Evolutionary conservation across 2,113 vertebrate species (phyloP).

Genomic region (Nipponia nippon): DNA sequence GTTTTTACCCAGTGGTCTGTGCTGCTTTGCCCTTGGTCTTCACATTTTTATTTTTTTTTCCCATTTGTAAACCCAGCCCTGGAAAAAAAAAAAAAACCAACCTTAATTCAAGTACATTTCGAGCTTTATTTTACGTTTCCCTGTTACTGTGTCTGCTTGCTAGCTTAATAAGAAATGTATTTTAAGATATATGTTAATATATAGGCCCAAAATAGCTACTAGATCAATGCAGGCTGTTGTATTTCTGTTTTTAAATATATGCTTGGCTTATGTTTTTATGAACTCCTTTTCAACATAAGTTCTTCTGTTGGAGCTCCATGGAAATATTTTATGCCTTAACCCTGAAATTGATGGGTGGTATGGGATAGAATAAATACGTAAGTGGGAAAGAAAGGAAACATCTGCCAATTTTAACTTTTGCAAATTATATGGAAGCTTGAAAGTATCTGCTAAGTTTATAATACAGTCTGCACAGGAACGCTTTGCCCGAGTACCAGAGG

Average conservation of each 20-base stretch:
- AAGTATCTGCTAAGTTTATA: constrained; percentile 34
- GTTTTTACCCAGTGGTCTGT: background rate
- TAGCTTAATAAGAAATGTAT: background rate
- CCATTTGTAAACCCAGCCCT: background rate
- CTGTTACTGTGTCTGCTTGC: background rate
- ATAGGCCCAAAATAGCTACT: background rate
- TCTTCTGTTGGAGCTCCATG: background rate
- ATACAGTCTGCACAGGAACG: background rate
- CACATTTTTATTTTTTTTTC: background rate
- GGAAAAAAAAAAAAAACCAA: background rate
- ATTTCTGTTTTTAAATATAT: background rate
- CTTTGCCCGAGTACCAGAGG: background rate
- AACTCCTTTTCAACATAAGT: background rate
- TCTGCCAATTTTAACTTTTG: constrained; percentile 48
- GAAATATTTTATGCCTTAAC: constrained; percentile 49
- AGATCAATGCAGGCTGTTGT: background rate
- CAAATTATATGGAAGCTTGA: constrained; percentile 23
- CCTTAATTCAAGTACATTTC: background rate
- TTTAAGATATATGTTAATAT: background rate
- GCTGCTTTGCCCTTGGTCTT: background rate
- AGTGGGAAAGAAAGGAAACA: constrained; percentile 44
- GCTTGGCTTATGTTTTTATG: background rate
- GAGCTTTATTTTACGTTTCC: background rate
- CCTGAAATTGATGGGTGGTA: constrained; percentile 30
- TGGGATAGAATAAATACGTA: constrained; percentile 34